Evolutionary conservation across 2,797 vertebrate genomes (phyloP), one percentile per base, ranked within the genome.

Genomic region (Florisuga fusca): DNA sequence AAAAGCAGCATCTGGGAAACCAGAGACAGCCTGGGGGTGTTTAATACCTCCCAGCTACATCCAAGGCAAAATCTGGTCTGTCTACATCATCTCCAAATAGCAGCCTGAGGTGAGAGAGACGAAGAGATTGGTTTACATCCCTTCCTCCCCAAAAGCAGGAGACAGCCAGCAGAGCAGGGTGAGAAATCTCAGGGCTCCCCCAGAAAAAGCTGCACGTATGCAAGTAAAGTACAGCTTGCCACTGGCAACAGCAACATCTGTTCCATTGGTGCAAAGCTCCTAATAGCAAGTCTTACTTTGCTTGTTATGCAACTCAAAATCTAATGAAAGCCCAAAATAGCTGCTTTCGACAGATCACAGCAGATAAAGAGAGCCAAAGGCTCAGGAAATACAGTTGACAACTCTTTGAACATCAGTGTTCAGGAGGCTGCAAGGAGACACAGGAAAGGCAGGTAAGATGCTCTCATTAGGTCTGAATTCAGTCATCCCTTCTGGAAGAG

Each of bases 291-390:
- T 53, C 79, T 84, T 62, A 54, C 85, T 86, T 91, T 78, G 6
- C 80, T 79, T 58, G 91, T 95, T 96, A 96, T 0, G 31, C 90
- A 96, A 96, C 71, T 45, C 12, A 0, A 87, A 90, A 95, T 33
- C 94, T 91, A 95, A 94, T 59, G 74, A 91, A 84, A 93, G 53
- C 31, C 88, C 96, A 95, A 93, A 95, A 92, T 67, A 95, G 93
- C 29, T 63, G 94, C 91, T 91, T 93, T 93, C 45, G 79, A 71
- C 86, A 91, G 83, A 62, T 55, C 0, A 3, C 31, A 62, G 71
- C 36, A 73, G 59, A 95, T 87, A 91, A 95, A 94, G 1, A 95
- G 59, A 91, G 83, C 80, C 80, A 91, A 66, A 3, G 0, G 77
- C 87, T 93, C 0, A 1, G 85, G 76, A 93, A 82, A 93, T 33